Evolutionary conservation across 2,888 invertebrate species (phyloP).

Genomic region (Baccha elongata): DNA sequence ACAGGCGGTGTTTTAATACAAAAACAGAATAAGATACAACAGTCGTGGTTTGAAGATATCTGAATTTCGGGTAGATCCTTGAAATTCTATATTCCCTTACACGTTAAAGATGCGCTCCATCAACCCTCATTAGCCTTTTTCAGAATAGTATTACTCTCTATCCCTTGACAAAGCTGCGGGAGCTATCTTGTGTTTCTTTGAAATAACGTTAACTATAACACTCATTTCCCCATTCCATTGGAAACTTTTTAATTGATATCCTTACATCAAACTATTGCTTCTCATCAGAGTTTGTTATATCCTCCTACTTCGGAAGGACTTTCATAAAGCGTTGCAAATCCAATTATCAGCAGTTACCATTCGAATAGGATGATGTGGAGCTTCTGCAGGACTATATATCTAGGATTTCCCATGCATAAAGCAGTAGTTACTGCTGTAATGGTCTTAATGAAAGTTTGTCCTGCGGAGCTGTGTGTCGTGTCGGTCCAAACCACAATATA

Average conservation of each 20-base stretch:
- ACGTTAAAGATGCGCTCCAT: constrained; percentile 40
- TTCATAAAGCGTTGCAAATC: constrained; percentile 70
- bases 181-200: constrained; percentile 29
- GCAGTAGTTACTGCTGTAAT: neutral
- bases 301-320: neutral
- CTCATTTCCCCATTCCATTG: constrained; percentile 43
- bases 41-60: constrained; percentile 58
- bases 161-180: neutral
- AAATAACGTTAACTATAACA: constrained; percentile 19
- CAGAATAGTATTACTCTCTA: constrained; percentile 39
- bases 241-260: constrained; percentile 72
- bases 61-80: constrained; percentile 26
- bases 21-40: constrained; percentile 30
- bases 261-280: constrained; percentile 71
- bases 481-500: constrained; percentile 36
- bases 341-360: constrained; percentile 71
- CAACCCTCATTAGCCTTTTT: constrained; percentile 70
- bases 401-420: neutral
- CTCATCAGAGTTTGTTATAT: constrained; percentile 10
- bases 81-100: constrained; percentile 10
- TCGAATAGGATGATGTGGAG: constrained; percentile 39
- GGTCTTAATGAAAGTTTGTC: constrained; percentile 55
- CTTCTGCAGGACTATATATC: constrained; percentile 17
- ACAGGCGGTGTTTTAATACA: neutral
- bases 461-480: neutral